phyloP scores from a whole-genome alignment of 2,888 invertebrate genomes.

The Argyresthia albistria region DNA sequence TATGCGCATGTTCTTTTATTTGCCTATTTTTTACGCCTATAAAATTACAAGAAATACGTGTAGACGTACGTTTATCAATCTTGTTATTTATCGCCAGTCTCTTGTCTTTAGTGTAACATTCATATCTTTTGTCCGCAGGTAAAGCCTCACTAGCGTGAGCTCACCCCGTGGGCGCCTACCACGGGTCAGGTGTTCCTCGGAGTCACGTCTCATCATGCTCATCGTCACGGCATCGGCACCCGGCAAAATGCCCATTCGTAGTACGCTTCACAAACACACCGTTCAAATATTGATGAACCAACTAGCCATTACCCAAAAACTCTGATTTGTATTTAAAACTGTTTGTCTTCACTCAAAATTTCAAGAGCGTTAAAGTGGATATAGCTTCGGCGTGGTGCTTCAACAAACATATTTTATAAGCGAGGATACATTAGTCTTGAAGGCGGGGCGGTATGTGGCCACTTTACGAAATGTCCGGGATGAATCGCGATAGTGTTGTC shows the following conservation, averaged over 20 bases:
- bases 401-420: neutral
- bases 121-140: constrained; percentile 29
- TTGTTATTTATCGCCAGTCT: too few relatives aligned
- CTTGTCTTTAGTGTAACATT: too few relatives aligned
- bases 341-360: neutral
- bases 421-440: constrained; percentile 23
- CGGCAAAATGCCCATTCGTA: too few relatives aligned
- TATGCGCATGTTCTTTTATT: too few relatives aligned
- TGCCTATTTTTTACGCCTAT: too few relatives aligned
- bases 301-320: neutral
- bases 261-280: too few relatives aligned
- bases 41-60: too few relatives aligned
- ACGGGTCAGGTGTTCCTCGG: neutral
- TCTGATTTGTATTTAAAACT: neutral
- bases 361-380: neutral
- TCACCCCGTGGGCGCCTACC: constrained; percentile 18
- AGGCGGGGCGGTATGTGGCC: constrained; percentile 50
- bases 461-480: constrained; percentile 70
- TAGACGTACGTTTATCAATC: too few relatives aligned
- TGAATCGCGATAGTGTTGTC: constrained; percentile 69
- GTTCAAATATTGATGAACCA: neutral
- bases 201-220: neutral
- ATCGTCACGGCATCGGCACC: too few relatives aligned
- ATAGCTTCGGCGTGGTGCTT: neutral
- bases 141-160: constrained; percentile 59